These are phyloP conservation scores for Vidua chalybeata DNA, from an alignment of 2,113 vertebrate species.

Conservation along the genomic window DNA sequence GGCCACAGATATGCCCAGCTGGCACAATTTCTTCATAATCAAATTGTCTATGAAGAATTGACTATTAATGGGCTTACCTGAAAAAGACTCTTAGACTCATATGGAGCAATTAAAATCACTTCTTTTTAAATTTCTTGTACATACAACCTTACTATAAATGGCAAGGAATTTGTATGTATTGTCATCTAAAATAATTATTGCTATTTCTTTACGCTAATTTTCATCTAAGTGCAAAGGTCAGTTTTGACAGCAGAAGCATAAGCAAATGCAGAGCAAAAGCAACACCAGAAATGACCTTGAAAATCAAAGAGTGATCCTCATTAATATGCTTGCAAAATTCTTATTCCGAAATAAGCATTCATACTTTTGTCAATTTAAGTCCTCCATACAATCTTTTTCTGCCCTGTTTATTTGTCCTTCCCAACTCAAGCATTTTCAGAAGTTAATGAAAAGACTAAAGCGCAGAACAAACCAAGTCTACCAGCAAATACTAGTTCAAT, in stretches of 20 bases:
- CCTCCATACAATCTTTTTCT: not conserved
- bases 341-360: not conserved
- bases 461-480: not conserved
- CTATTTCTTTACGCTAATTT: not conserved
- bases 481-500: not conserved
- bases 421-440: not conserved
- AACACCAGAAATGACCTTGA: not conserved
- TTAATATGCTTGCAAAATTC: not conserved
- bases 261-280: not conserved
- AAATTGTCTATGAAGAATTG: not conserved
- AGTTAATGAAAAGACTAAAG: not conserved
- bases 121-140: not conserved
- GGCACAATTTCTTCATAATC: not conserved
- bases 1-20: not conserved
- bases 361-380: not conserved
- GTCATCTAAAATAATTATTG: not conserved
- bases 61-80: not conserved
- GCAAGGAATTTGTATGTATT: not conserved
- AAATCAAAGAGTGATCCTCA: not conserved
- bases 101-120: not conserved
- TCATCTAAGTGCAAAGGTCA: not conserved
- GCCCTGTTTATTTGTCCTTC: not conserved
- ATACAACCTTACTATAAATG: not conserved
- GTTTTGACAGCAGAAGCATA: not conserved
- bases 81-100: not conserved